phyloP scores from a whole-genome alignment of 2,113 vertebrate genomes.

The Actinemys pallida region DNA sequence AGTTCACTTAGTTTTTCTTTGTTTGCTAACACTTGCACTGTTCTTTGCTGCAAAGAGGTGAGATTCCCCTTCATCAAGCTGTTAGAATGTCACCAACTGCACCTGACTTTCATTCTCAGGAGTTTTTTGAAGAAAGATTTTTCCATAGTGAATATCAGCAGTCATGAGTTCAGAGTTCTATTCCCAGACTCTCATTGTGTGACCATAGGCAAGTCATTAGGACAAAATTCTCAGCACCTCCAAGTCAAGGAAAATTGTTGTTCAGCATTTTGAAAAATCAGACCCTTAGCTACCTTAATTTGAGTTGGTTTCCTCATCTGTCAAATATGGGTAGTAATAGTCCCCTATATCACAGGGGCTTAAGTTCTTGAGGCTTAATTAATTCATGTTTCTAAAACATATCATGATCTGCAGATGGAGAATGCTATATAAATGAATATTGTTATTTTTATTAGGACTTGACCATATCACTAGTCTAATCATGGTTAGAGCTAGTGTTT shows the following conservation, averaged over 20 bases:
- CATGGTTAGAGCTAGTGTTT: neutral
- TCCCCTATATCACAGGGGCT: neutral
- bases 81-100: neutral
- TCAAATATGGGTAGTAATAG: neutral
- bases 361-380: neutral
- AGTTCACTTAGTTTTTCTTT: neutral
- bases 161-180: neutral
- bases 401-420: neutral
- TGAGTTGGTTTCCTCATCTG: neutral
- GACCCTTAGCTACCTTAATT: neutral
- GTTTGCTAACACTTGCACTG: neutral
- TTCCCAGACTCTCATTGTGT: neutral
- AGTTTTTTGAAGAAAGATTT: neutral
- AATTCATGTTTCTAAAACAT: neutral
- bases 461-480: neutral
- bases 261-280: neutral
- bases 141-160: neutral
- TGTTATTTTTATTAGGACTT: neutral
- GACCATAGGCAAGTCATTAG: neutral
- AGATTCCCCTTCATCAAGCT: neutral
- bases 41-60: accelerated
- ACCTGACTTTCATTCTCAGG: neutral
- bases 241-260: neutral
- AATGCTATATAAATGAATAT: neutral
- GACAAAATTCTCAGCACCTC: neutral